Base-by-base conservation (phyloP, 92 coral and sea anemone species). In the Paramuricea clavata region DNA sequence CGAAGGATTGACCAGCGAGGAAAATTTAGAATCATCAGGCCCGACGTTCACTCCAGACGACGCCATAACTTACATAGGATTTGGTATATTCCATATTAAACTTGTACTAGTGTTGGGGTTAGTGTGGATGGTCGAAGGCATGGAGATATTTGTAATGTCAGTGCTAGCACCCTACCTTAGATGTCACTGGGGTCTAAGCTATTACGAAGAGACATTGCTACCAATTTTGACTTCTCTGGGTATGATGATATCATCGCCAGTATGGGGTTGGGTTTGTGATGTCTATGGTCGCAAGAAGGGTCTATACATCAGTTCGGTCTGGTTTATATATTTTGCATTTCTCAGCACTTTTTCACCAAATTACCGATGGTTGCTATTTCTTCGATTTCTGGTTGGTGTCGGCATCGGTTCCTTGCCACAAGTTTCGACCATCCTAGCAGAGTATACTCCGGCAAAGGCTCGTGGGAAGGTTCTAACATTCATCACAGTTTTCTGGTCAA, bases 221-320 rank as follows among this genome's bases (percentile, higher is more conserved):
- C 64, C 73, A 25, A 68, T 85, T 73, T 65, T 81, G 69, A 85
- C 88, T 7, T 90, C 88, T 43, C 71, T 90, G 31, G 93, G 93
- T 22, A 90, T 90, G 93, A 85, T 88, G 67, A 5, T 86, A 25
- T 88, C 90, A 33, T 22, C 86, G 43, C 85, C 93, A 19, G 34
- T 86, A 6, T 90, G 93, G 93, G 93, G 93, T 32, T 90, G 90
- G 90, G 61, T 90, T 4, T 90, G 90, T 34, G 93, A 90, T 62
- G 81, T 75, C 49, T 86, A 83, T 32, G 93, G 93, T 35, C 81
- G 93, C 32, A 90, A 90, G 85, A 90, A 81, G 44, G 93, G 87
- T 43, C 76, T 88, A 47, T 81, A 61, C 79, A 74, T 90, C 36
- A 90, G 93, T 74, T 85, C 90, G 1, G 54, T 84, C 64, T 90